phyloP scores from a whole-genome alignment of 2,888 invertebrate species.

The Drosophila anceps region DNA sequence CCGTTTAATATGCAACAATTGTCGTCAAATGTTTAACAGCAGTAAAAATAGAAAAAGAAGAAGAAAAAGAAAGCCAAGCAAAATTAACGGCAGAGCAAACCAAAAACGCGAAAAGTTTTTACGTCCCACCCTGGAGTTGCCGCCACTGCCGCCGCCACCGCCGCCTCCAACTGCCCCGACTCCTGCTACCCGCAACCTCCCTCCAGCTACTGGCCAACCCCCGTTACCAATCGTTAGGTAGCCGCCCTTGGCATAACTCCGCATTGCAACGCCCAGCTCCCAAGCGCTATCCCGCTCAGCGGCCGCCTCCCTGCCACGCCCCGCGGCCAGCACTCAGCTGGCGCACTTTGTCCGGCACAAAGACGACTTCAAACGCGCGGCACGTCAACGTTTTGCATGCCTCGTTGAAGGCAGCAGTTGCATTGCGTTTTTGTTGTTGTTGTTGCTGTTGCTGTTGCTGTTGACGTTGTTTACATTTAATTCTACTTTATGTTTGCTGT shows the following conservation, averaged over 20 bases:
- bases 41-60: conserved; percentile 13
- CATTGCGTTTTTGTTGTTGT: conserved; percentile 25
- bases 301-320: conserved; percentile 4
- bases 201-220: too few relatives aligned
- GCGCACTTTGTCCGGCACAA: conserved; percentile 63
- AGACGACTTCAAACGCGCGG: conserved; percentile 78
- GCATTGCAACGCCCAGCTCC: conserved; percentile 17
- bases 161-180: not conserved
- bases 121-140: conserved; percentile 6
- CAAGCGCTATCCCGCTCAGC: not conserved
- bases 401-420: conserved; percentile 76
- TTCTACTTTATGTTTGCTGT: conserved; percentile 63
- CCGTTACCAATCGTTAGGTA: conserved; percentile 44
- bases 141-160: not conserved
- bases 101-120: conserved; percentile 70
- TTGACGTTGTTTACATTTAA: conserved; percentile 73
- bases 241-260: conserved; percentile 35
- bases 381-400: conserved; percentile 81
- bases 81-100: conserved; percentile 52
- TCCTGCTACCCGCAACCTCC: not conserved
- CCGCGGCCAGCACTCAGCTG: conserved; percentile 27
- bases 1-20: conserved; percentile 72
- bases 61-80: conserved; percentile 6
- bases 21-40: conserved; percentile 61
- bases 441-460: conserved; percentile 42